A percentile compares a stretch with the other conserved stretches of the same genome.
Conservation (phyloP, 2,113 vertebrate species). For the Periophthalmus modestus region DNA sequence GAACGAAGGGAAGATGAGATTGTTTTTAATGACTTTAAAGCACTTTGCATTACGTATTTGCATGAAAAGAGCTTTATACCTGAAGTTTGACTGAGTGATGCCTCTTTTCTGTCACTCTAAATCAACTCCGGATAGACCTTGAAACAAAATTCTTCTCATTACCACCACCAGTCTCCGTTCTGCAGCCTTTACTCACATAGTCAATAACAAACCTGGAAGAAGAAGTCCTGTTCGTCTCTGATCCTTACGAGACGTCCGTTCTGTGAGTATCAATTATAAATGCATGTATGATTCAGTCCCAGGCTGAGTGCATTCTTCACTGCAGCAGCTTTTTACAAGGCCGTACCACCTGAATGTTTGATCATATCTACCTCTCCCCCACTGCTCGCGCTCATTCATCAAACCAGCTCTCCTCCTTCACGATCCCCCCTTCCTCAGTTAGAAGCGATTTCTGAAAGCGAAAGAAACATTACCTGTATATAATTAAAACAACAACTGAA, state of each 20-base stretch:
- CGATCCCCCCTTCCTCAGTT: not conserved
- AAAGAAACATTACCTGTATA: not conserved
- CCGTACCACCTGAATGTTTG: slow-evolving; percentile 48
- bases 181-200: not conserved
- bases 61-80: too few species aligned
- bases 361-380: slow-evolving; percentile 36
- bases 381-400: slow-evolving; percentile 15
- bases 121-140: slow-evolving; percentile 62
- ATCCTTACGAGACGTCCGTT: slow-evolving; percentile 57
- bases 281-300: slow-evolving; percentile 72
- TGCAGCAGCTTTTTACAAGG: slow-evolving; percentile 49
- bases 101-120: slow-evolving; percentile 65
- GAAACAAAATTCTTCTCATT: slow-evolving; percentile 68
- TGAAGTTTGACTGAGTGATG: too few species aligned
- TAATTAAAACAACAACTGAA: not conserved
- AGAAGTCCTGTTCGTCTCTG: slow-evolving; percentile 20
- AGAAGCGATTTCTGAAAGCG: not conserved
- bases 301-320: slow-evolving; percentile 60
- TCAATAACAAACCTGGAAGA: not conserved
- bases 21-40: too few species aligned
- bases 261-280: slow-evolving; percentile 70
- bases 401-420: slow-evolving; percentile 3
- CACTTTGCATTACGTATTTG: too few species aligned
- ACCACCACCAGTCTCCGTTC: slow-evolving; percentile 51
- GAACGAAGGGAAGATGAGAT: too few species aligned